A percentile compares a stretch with the other conserved stretches of the same genome.
phyloP scores from a whole-genome alignment of 2,113 vertebrate genomes.

The Amphiprion ocellaris region DNA sequence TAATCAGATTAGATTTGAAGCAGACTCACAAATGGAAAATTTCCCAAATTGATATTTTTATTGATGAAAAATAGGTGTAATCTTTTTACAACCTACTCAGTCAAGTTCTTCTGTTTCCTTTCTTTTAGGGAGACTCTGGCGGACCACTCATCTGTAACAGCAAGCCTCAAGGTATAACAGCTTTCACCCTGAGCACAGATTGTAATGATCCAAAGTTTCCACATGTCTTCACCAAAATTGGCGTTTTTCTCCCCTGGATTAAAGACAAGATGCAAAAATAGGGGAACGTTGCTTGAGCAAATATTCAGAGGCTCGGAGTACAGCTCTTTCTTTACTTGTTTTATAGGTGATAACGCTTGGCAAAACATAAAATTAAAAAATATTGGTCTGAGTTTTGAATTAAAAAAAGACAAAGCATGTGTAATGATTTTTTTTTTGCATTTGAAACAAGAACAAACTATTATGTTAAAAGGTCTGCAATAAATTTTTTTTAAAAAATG shows the following conservation, averaged over 20 bases:
- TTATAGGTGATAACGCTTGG: neutral
- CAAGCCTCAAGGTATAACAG: conserved; percentile 52
- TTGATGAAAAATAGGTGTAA: neutral
- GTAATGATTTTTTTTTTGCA: neutral
- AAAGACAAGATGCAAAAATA: conserved; percentile 30
- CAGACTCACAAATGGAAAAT: neutral
- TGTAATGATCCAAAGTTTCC: conserved; percentile 63
- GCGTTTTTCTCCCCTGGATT: conserved; percentile 73
- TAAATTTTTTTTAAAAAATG: neutral
- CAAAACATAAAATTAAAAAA: neutral
- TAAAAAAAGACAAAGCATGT: neutral
- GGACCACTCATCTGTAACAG: conserved; percentile 72
- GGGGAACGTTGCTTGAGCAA: conserved; percentile 6
- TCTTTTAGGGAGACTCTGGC: conserved; percentile 75
- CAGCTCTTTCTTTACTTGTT: neutral
- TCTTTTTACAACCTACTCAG: neutral
- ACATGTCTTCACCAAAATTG: conserved; percentile 66
- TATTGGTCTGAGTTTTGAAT: neutral
- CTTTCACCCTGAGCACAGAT: neutral
- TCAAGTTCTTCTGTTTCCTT: conserved; percentile 8
- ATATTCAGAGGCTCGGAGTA: neutral
- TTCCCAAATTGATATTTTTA: neutral
- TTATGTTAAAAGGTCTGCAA: neutral
- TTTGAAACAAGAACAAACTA: neutral
- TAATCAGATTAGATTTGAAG: conserved; percentile 36